A percentile compares a stretch with the other conserved stretches of the same genome.
Conservation (phyloP, 30 jellyfish, hydroid and myxozoan species). For the Mastigias papua region DNA sequence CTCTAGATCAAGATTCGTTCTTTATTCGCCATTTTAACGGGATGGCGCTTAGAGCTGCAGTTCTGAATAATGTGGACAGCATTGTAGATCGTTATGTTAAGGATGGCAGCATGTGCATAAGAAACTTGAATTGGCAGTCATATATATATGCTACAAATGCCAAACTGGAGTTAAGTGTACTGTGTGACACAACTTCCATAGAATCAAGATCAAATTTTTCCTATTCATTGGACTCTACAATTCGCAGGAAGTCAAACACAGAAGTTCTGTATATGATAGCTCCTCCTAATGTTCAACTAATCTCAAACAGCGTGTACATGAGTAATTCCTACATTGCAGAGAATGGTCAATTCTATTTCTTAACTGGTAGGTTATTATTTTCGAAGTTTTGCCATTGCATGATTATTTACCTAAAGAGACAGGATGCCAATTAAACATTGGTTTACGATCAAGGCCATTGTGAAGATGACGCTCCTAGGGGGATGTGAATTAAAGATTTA, state of each 20-base stretch:
- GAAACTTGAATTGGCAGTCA: neutral
- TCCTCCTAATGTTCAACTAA: neutral
- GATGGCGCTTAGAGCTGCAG: neutral
- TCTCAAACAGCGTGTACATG: neutral
- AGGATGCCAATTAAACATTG: too few relatives aligned
- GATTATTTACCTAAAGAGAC: too few relatives aligned
- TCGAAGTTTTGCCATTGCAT: neutral
- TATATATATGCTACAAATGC: neutral
- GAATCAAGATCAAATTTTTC: neutral
- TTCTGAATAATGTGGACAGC: neutral
- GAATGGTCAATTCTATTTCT: neutral
- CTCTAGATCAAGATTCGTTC: neutral
- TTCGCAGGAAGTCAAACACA: neutral
- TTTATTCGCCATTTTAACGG: constrained; percentile 17
- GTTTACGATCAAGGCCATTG: too few relatives aligned
- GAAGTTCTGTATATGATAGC: neutral
- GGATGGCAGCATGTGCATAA: neutral
- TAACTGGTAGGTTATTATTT: neutral
- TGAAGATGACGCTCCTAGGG: too few relatives aligned
- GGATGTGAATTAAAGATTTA: too few relatives aligned
- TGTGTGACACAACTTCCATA: neutral
- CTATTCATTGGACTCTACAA: neutral
- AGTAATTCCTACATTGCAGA: neutral
- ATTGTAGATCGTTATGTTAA: neutral
- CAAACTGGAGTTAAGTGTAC: neutral